Conservation (phyloP, 2,888 invertebrate species). For the Nycteola revayana region DNA sequence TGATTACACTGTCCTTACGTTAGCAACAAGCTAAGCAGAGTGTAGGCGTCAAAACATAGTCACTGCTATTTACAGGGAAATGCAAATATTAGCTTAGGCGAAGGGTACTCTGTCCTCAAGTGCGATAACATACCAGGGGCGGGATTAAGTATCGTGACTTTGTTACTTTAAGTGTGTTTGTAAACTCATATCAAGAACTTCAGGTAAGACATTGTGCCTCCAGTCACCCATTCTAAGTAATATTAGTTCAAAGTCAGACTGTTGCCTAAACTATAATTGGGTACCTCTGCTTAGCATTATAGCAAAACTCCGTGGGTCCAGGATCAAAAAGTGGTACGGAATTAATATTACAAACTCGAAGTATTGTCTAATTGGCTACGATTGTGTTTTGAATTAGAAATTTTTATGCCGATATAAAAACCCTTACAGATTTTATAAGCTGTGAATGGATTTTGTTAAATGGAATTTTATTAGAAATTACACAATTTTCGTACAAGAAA, state of each 20-base stretch:
- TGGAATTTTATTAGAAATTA: too few relatives aligned
- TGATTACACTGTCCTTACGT: conserved; percentile 27
- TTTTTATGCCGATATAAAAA: too few relatives aligned
- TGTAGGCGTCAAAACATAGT: conserved; percentile 42
- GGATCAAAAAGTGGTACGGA: too few relatives aligned
- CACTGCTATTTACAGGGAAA: conserved; percentile 50
- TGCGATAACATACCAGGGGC: conserved; percentile 43
- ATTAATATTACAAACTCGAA: too few relatives aligned
- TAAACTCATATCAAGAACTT: conserved; percentile 25
- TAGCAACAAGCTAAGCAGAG: conserved; percentile 6
- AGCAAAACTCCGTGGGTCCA: too few relatives aligned
- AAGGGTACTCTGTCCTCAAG: conserved; percentile 45
- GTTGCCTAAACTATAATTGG: not conserved
- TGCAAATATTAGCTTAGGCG: conserved; percentile 58
- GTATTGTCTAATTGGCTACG: too few relatives aligned
- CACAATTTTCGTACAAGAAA: too few relatives aligned
- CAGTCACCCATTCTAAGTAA: not conserved
- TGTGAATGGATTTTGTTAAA: too few relatives aligned
- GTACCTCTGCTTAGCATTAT: too few relatives aligned
- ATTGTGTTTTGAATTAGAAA: too few relatives aligned
- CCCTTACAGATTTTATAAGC: too few relatives aligned
- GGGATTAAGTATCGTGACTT: conserved; percentile 44
- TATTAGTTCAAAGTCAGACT: not conserved
- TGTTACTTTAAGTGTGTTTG: conserved; percentile 32
- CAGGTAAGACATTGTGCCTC: conserved; percentile 8